Percentiles rank a stretch among this genome's conserved stretches.
These are phyloP conservation scores for Drosophila pullipes DNA, from an alignment of 2,888 invertebrate genomes.

Conservation along the genomic window DNA sequence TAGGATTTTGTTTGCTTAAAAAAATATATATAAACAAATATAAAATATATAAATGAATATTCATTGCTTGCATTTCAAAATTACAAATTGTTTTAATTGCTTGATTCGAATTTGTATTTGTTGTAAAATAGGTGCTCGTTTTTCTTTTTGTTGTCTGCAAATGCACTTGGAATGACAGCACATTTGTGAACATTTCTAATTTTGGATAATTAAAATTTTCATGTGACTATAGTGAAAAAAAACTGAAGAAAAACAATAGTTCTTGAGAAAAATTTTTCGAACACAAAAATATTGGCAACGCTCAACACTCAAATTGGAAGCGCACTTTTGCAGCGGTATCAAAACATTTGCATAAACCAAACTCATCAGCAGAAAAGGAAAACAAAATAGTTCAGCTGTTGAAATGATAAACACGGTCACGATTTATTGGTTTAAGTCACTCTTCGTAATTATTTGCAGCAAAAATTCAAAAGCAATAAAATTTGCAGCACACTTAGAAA, in stretches of 20 bases:
- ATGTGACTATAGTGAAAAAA: too few species aligned
- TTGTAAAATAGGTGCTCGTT: neutral
- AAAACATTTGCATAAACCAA: neutral
- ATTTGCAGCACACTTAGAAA: constrained; percentile 4
- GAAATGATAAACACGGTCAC: constrained; percentile 4
- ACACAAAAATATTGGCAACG: neutral
- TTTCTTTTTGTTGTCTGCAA: neutral
- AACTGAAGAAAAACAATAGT: neutral
- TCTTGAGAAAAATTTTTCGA: neutral
- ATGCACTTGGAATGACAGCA: neutral
- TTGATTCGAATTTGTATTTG: neutral
- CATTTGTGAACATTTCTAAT: neutral
- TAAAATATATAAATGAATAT: constrained; percentile 36
- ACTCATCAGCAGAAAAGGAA: constrained; percentile 6
- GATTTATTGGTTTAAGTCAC: neutral
- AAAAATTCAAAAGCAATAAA: neutral
- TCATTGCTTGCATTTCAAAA: constrained; percentile 57
- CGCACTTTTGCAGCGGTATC: neutral
- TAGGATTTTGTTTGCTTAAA: constrained; percentile 8
- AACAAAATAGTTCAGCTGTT: neutral
- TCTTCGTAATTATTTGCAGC: neutral
- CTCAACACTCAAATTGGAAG: neutral
- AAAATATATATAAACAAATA: too few species aligned
- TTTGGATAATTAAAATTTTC: neutral
- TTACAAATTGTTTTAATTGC: constrained; percentile 3